These are phyloP conservation scores for Scolopax bukidnonensis DNA, from an alignment of 2,797 vertebrate genomes.

Conservation along the genomic window DNA sequence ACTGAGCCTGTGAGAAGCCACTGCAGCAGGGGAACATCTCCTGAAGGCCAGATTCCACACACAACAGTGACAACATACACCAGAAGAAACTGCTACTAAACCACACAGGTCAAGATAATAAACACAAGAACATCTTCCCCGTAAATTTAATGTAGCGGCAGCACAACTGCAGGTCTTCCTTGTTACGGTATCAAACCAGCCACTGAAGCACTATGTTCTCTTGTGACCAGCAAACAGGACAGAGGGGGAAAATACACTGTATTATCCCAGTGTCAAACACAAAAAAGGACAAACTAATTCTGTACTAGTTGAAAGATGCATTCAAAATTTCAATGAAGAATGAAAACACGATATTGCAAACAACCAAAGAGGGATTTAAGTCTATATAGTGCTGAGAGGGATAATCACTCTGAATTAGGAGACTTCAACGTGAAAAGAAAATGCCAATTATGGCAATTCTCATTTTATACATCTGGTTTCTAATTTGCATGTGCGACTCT, in stretches of 20 bases:
- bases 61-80: rapidly evolving
- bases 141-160: background rate
- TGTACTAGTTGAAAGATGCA: background rate
- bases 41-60: background rate
- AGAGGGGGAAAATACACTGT: background rate
- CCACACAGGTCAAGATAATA: background rate
- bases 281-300: background rate
- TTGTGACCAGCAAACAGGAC: background rate
- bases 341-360: background rate
- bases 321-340: background rate
- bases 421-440: background rate
- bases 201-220: background rate
- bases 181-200: background rate
- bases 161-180: background rate
- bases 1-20: background rate
- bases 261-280: background rate
- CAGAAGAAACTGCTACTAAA: background rate
- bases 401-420: background rate
- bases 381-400: background rate
- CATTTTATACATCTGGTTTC: background rate
- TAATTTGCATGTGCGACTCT: background rate
- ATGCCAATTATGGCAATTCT: background rate
- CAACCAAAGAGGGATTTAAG: background rate
- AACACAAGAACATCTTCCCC: background rate
- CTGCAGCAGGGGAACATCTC: rapidly evolving